Evolutionary conservation across 2,797 vertebrate species (phyloP).

Genomic region (Pachyuromys duprasi): DNA sequence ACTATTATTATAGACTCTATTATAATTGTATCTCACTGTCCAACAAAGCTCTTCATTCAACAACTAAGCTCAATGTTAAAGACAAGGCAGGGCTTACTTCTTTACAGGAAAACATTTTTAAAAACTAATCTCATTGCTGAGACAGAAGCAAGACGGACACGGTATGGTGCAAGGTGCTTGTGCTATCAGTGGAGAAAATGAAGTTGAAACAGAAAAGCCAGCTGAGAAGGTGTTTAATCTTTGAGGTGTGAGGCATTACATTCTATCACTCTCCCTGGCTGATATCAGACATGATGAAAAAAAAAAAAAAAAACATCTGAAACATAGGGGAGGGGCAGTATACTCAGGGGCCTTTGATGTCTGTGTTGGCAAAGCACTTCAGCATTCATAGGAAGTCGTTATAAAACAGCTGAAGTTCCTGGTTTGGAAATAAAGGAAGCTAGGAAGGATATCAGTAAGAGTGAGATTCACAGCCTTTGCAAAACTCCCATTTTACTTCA

Average conservation of each 20-base stretch:
- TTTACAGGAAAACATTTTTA: constrained; percentile 68
- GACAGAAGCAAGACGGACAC: constrained; percentile 43
- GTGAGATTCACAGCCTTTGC: neutral
- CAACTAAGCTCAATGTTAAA: constrained; percentile 62
- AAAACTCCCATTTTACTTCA: constrained; percentile 21
- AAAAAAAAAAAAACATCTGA: constrained; percentile 57
- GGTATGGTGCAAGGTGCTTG: constrained; percentile 56
- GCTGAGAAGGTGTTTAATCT: constrained; percentile 82
- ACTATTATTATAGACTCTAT: constrained; percentile 72
- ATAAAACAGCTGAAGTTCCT: constrained; percentile 52
- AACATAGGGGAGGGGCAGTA: neutral
- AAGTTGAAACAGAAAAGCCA: constrained; percentile 70
- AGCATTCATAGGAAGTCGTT: constrained; percentile 47
- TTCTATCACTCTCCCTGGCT: constrained; percentile 63
- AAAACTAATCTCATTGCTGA: constrained; percentile 64
- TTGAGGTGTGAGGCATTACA: constrained; percentile 68
- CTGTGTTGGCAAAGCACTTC: constrained; percentile 58
- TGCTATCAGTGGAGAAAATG: constrained; percentile 60
- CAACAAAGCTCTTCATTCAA: constrained; percentile 71
- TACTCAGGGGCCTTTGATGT: constrained; percentile 62
- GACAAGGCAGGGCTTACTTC: constrained; percentile 68
- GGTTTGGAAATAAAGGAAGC: constrained; percentile 56
- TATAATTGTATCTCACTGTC: constrained; percentile 73
- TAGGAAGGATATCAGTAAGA: constrained; percentile 25
- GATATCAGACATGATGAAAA: constrained; percentile 60